These are phyloP conservation scores for Stomorhina lunata DNA, from an alignment of 2,888 invertebrate genomes.

Conservation along the genomic window DNA sequence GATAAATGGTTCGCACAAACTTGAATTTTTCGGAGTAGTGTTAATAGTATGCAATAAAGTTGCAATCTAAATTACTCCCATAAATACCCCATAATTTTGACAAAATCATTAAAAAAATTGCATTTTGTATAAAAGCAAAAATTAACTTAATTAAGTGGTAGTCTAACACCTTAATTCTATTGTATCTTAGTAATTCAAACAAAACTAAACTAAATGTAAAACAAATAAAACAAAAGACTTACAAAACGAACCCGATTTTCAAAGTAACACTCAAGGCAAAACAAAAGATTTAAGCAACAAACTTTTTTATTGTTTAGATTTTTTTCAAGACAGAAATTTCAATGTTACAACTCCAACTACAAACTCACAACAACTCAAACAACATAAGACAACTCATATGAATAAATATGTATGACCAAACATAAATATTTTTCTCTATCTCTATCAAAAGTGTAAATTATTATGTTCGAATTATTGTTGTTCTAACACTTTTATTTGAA, in stretches of 20 bases:
- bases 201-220: not conserved
- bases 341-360: not conserved
- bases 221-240: conserved; percentile 5
- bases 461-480: conserved; percentile 14
- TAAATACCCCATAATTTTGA: too few species aligned
- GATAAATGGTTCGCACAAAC: too few species aligned
- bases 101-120: too few species aligned
- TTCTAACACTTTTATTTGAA: not conserved
- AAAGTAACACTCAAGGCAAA: not conserved
- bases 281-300: conserved; percentile 35
- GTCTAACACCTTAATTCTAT: not conserved
- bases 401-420: too few species aligned
- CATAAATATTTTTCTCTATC: not conserved
- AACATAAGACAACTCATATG: not conserved
- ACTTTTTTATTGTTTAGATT: not conserved
- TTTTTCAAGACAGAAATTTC: not conserved
- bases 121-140: too few species aligned
- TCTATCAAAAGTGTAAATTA: conserved; percentile 49
- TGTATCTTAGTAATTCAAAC: not conserved
- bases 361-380: too few species aligned
- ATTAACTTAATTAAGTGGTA: not conserved
- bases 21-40: too few species aligned
- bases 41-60: too few species aligned
- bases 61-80: too few species aligned
- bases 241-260: not conserved